A percentile compares a stretch with the other conserved stretches of the same genome.
These are phyloP conservation scores for Tympanoctomys barrerae DNA, from an alignment of 2,797 vertebrate genomes.

Conservation along the genomic window DNA sequence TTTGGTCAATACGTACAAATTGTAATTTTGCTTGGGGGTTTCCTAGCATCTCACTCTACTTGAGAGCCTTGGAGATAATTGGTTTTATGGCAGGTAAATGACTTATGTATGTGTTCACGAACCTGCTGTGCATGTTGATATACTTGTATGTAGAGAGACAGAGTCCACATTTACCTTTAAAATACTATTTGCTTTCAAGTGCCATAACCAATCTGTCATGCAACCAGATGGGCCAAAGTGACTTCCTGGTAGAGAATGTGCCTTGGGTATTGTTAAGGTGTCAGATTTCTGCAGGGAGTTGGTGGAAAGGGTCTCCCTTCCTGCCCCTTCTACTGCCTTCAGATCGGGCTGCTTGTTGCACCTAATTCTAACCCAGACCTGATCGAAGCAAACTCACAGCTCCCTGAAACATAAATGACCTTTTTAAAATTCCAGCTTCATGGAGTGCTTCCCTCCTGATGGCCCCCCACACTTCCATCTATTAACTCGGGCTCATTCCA, in stretches of 20 bases:
- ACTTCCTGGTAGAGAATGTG: neutral
- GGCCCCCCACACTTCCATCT: constrained; percentile 34
- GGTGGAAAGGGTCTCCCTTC: neutral
- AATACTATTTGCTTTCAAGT: neutral
- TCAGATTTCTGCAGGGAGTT: fast-evolving
- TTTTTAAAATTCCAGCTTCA: constrained; percentile 78
- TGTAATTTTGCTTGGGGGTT: neutral
- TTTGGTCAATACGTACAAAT: neutral
- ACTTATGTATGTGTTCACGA: neutral
- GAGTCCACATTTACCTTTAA: neutral
- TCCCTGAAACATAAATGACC: constrained; percentile 69
- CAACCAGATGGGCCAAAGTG: neutral
- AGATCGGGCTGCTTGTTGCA: neutral
- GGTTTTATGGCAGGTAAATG: neutral
- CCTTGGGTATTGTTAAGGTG: neutral
- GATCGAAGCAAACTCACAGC: constrained; percentile 54
- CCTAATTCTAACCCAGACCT: constrained; percentile 24
- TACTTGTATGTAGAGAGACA: neutral
- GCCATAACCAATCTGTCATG: neutral
- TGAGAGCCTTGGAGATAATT: neutral
- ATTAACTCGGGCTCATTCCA: neutral
- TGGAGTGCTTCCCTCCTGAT: constrained; percentile 14
- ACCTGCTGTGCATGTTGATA: neutral
- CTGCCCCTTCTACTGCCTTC: neutral
- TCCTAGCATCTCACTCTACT: neutral